Conservation (phyloP, 2,888 invertebrate species). For the Cephus spinipes region DNA sequence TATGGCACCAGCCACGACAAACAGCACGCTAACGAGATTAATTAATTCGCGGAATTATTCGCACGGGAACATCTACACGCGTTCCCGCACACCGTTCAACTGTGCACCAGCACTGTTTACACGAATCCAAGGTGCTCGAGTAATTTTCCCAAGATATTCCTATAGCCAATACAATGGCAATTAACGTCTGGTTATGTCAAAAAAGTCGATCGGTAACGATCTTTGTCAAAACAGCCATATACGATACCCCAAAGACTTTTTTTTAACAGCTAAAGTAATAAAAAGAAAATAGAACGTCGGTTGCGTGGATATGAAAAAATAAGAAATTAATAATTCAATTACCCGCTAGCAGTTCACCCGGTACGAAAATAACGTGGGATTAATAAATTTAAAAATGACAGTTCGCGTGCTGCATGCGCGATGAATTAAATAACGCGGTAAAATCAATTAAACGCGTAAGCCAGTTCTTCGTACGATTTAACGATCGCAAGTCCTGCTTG, state of each 20-base stretch:
- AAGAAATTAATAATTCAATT: no score
- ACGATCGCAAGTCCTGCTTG: slow-evolving; percentile 26
- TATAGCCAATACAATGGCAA: no score
- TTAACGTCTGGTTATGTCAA: no score
- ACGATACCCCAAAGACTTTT: no score
- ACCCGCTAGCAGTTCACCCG: no score
- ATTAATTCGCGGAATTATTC: slow-evolving; percentile 23
- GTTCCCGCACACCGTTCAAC: slow-evolving; percentile 6
- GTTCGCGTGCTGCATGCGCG: slow-evolving; percentile 54
- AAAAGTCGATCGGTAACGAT: no score
- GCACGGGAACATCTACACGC: slow-evolving; percentile 1
- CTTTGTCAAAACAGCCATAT: no score
- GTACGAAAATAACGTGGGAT: no score
- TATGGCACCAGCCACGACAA: slow-evolving; percentile 17
- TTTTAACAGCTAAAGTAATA: no score
- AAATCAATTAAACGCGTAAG: slow-evolving; percentile 56
- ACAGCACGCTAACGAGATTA: slow-evolving; percentile 51
- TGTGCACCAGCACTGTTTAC: background rate
- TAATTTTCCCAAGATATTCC: no score
- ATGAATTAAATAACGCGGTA: slow-evolving; percentile 55
- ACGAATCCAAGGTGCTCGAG: no score
- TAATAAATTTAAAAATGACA: background rate
- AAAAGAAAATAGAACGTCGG: no score
- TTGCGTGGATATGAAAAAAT: background rate
- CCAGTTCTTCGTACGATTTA: slow-evolving; percentile 28